Conservation (phyloP, 2,797 vertebrate genomes). For the Oryzias sinensis region DNA sequence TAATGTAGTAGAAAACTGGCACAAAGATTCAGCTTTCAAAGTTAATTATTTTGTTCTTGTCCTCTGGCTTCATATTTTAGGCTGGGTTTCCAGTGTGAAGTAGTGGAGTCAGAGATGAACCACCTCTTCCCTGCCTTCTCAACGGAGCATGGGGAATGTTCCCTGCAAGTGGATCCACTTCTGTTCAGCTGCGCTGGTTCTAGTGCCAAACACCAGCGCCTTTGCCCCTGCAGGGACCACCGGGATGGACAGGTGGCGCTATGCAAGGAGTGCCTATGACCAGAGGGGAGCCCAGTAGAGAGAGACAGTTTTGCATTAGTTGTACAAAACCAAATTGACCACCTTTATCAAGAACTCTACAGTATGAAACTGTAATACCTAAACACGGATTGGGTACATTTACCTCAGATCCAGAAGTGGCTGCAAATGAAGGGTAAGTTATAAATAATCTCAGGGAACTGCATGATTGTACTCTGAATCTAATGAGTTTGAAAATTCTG, state of each 20-base stretch:
- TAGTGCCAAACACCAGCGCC: constrained; percentile 83
- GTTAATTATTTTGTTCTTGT: neutral
- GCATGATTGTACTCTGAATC: constrained; percentile 70
- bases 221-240: constrained; percentile 93
- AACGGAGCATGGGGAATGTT: constrained; percentile 82
- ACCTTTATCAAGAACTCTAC: constrained; percentile 3
- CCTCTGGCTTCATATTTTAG: constrained; percentile 57
- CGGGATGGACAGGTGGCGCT: constrained; percentile 88
- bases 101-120: constrained; percentile 87
- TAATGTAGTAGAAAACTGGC: neutral
- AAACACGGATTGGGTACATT: constrained; percentile 17
- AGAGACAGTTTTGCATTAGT: constrained; percentile 13
- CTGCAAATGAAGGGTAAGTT: constrained; percentile 36
- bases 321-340: neutral
- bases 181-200: constrained; percentile 92
- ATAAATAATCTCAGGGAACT: constrained; percentile 72
- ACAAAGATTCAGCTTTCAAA: neutral
- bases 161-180: constrained; percentile 89
- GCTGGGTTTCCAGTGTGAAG: constrained; percentile 86
- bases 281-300: neutral
- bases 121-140: constrained; percentile 91
- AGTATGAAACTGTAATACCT: constrained; percentile 12
- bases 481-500: constrained; percentile 27
- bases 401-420: constrained; percentile 32
- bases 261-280: constrained; percentile 90